Conservation (phyloP, 1,140 invertebrate species). For the Bemisia tabaci region DNA sequence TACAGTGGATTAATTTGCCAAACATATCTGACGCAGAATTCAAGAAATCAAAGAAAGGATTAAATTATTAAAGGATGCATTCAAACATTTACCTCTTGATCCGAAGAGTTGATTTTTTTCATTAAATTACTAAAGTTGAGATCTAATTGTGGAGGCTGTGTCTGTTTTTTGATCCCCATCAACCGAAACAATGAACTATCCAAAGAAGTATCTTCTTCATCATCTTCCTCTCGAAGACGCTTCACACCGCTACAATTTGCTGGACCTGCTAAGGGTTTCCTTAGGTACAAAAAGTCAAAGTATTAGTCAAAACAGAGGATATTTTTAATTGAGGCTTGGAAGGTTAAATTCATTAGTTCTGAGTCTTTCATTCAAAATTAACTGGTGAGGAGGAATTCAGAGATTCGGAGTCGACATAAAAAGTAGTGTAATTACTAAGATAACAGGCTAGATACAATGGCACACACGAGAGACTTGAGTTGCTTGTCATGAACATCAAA, state of each 20-base stretch:
- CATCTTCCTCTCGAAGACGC: background rate
- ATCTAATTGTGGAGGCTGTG: background rate
- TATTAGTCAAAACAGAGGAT: constrained; percentile 5
- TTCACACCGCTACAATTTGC: background rate
- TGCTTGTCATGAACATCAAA: too few species aligned
- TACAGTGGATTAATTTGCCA: too few species aligned
- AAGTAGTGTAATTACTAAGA: too few species aligned
- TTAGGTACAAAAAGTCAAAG: background rate
- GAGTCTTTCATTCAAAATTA: too few species aligned
- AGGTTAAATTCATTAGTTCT: too few species aligned
- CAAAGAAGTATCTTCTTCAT: background rate
- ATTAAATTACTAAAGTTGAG: background rate
- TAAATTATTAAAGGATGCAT: background rate
- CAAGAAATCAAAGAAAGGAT: too few species aligned
- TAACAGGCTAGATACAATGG: too few species aligned
- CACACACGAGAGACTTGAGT: too few species aligned
- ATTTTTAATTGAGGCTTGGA: constrained; percentile 22
- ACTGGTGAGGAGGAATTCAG: too few species aligned
- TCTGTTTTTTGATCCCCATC: background rate
- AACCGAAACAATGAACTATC: background rate
- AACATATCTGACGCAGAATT: too few species aligned
- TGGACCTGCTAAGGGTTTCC: background rate
- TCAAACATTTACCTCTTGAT: background rate
- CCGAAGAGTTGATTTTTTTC: background rate
- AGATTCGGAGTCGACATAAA: too few species aligned